Conservation (phyloP, 2,113 vertebrate genomes). For the Gasterosteus nipponicus region DNA sequence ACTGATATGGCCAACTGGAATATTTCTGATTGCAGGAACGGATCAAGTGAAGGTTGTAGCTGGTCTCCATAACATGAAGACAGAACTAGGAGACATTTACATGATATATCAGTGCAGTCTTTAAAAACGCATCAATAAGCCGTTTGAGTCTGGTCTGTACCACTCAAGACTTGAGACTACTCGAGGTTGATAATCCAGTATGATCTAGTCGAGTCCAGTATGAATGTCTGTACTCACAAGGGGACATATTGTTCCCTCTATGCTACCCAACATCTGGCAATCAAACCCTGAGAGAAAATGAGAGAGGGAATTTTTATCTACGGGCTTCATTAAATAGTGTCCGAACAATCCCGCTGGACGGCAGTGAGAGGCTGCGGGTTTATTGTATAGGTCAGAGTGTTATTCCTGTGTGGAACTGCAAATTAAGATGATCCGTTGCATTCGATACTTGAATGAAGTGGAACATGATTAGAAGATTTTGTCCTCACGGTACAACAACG, state of each 20-base stretch:
- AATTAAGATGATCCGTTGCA: slow-evolving; percentile 13
- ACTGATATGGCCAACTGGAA: slow-evolving; percentile 27
- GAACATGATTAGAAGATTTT: slow-evolving; percentile 8
- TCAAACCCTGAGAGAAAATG: slow-evolving; percentile 50
- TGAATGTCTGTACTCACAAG: slow-evolving; percentile 38
- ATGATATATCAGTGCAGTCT: slow-evolving; percentile 37
- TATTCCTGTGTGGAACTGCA: slow-evolving; percentile 4
- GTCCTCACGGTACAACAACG: slow-evolving; percentile 1
- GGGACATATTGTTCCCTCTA: slow-evolving; percentile 42
- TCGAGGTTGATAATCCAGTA: slow-evolving; percentile 13
- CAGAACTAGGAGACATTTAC: slow-evolving; percentile 37
- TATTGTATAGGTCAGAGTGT: slow-evolving; percentile 24
- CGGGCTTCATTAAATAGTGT: slow-evolving; percentile 51
- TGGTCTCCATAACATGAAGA: slow-evolving; percentile 28
- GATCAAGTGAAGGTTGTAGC: slow-evolving; percentile 23
- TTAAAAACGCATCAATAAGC: slow-evolving; percentile 55
- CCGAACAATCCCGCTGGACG: slow-evolving; percentile 31
- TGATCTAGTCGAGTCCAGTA: slow-evolving; percentile 39
- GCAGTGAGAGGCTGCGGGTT: slow-evolving; percentile 24
- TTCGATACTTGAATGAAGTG: slow-evolving; percentile 7
- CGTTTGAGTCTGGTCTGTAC: slow-evolving; percentile 46
- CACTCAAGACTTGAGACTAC: slow-evolving; percentile 14
- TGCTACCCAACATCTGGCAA: slow-evolving; percentile 61
- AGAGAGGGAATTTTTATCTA: slow-evolving; percentile 36
- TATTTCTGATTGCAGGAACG: slow-evolving; percentile 24